Base-by-base conservation (phyloP, 1,140 invertebrate species). In the Theocolax elegans region DNA sequence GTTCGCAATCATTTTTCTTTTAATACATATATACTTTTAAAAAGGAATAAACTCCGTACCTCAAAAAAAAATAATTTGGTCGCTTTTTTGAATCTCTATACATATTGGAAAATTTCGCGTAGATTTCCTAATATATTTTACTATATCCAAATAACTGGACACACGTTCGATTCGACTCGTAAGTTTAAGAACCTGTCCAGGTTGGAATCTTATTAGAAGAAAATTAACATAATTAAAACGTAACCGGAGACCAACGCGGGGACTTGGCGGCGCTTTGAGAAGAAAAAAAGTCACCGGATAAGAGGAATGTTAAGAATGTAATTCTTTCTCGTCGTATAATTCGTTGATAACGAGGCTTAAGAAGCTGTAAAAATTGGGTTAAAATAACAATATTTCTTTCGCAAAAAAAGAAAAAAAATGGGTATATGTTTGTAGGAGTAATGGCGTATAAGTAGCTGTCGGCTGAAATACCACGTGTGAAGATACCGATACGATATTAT, bases 161-260 rank as follows among this genome's bases (percentile, higher is more conserved):
- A 21, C 38, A 23, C 54, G 21, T 8, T 35, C 15, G 27, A n/a
- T 9, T n/a, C 42, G 3, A 54, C 12, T 54, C 6, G 51, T n/a
- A 21, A 71, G 58, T 71, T 75, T 77, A 75, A 70, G 74, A 77
- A 64, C 63, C 73, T 71, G 27, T 77, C 72, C 72, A 74, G 60
- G 27, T 25, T 1, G 46, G 17, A 35, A 67, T 66, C 71, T 74
- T 75, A 73, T 77, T 77, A 77, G 56, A 67, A 76, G 72, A 59
- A 71, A 74, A 77, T 77, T 75, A 70, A 60, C 74, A 64, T 74
- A 74, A 75, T 77, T 74, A 72, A 77, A 74, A 74, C 67, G 72
- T 77, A 71, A 72, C 66, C 70, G 66, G 64, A 62, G 54, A 44
- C 31, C 17, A 58, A 29, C 53, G 25, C 49, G 4, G 49, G 1